Evolutionary conservation across 2,888 invertebrate genomes (phyloP), one percentile per base, ranked within the genome.

Genomic region (Hirtodrosophila histrioides): DNA sequence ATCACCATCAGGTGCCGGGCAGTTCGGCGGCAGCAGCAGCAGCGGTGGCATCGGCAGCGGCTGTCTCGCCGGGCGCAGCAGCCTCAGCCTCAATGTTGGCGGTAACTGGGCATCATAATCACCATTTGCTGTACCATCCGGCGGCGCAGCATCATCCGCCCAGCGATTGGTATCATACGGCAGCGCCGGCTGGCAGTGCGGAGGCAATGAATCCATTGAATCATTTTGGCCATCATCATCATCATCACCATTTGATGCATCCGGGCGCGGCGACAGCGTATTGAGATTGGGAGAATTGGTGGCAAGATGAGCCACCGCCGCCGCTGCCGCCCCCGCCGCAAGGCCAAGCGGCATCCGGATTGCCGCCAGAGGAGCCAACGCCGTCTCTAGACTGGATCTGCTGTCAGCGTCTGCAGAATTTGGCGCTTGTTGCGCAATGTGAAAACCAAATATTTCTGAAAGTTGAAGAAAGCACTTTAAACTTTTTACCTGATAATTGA

Each of bases 241-340:
- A 94, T 66, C 94, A 94, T 70, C 94, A 94, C 77, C 94, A 94
- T 78, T 90, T 94, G 82, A 94, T 94, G 93, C 94, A 94, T 90
- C 94, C 94, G 29, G 95, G 95, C 8, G 95, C 95, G 40, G 94
- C 95, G 61, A 94, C 95, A 63, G 95, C 95, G 50, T 96, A 96
- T 93, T 96, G 95, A 95, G 93, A 93, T 74, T 88, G 88, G 88
- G 84, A 82, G 75, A 81, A 73, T 85, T 78, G 87, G 85, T 74
- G 79, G 81, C 81, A 86, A 43, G 84, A 86, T 37, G 86, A 86
- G 60, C 74, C 71, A 53, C 77, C 69, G 46, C 49, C 57, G 46
- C 60, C 66, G 23, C 69, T 79, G 10, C 64, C 72, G 29, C 46
- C 68, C 39, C 66, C 27, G 11, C 49, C 44, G 8, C 77, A 11